phyloP scores from a whole-genome alignment of 1,140 invertebrate genomes.

The Zaprionus ghesquierei region DNA sequence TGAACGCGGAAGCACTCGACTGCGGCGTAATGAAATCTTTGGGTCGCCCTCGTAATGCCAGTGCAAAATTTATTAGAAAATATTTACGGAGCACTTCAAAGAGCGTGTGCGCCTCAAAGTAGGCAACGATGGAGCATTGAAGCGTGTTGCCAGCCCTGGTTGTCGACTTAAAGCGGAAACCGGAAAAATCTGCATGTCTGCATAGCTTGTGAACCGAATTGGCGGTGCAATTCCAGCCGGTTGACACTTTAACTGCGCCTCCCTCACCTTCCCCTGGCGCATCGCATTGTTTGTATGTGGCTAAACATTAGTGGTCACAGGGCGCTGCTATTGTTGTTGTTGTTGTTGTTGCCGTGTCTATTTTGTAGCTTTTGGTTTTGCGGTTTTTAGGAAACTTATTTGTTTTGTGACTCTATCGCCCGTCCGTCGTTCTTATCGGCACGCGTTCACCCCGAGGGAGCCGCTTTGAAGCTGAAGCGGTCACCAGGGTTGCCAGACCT shows the following conservation, averaged over 20 bases:
- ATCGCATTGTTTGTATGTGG: slow-evolving; percentile 45
- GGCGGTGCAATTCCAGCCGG: slow-evolving; percentile 57
- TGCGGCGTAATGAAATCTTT: slow-evolving; percentile 59
- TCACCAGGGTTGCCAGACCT: too few relatives aligned
- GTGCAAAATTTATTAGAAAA: slow-evolving; percentile 64
- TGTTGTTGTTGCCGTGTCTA: slow-evolving; percentile 32
- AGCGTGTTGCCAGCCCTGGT: background rate
- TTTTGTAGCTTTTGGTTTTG: slow-evolving; percentile 53
- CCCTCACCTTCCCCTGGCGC: background rate
- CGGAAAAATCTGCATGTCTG: slow-evolving; percentile 34
- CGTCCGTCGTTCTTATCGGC: slow-evolving; percentile 42
- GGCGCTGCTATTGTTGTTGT: slow-evolving; percentile 17
- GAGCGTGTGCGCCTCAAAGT: slow-evolving; percentile 44
- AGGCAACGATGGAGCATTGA: slow-evolving; percentile 39
- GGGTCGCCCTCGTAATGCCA: slow-evolving; percentile 21
- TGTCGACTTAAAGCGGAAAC: background rate
- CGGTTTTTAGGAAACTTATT: slow-evolving; percentile 73
- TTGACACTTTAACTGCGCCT: slow-evolving; percentile 16
- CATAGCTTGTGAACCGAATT: slow-evolving; percentile 44
- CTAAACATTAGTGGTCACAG: slow-evolving; percentile 74
- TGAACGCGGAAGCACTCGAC: slow-evolving; percentile 31
- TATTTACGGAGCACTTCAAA: slow-evolving; percentile 66
- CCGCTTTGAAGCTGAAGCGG: too few relatives aligned
- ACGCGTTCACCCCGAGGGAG: slow-evolving; percentile 23
- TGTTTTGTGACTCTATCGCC: slow-evolving; percentile 67